Evolutionary conservation across 2,888 invertebrate genomes (phyloP), one percentile per base, ranked within the genome.

Genomic region (Chrysolina americana): DNA sequence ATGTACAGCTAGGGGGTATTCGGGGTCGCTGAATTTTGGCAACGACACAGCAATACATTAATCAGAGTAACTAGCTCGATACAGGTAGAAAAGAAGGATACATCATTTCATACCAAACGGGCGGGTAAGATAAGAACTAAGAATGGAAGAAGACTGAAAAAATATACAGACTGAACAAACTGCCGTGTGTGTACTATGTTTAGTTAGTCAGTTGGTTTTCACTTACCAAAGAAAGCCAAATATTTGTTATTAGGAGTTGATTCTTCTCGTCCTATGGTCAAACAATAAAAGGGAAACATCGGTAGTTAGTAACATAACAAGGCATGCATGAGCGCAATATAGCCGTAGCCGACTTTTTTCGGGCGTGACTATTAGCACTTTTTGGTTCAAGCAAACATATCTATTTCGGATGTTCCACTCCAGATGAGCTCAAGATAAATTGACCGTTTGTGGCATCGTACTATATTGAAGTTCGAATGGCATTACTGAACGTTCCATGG

Each of bases 191-290:
- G 87, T 87, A 85, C 83, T 83, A 85, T 84, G 82, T 86, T 87
- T 85, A 86, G 84, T 87, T 87, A 87, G 84, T 87, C 86, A 87
- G 85, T 87, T 87, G 87, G 87, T 87, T 87, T 87, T 91, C 92
- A 95, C 95, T 95, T 94, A 95, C 95, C 94, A 95, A 94, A 92
- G 95, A 95, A 92, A 95, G 94, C 96, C 96, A 96, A 92, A 95
- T 94, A 93, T 96, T 96, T 92, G 95, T 94, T 91, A 95, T 95
- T 92, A 96, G 94, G 92, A 95, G 94, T 93, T 96, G 96, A 92
- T 96, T 96, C 94, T 96, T 96, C 94, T 96, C 95, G 93, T 96
- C 95, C 95, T 95, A 94, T 92, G 90, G 90, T 88, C 92, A 92
- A 92, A 92, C 92, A 92, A 92, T 92, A 92, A 92, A 91, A 91